Conservation (phyloP, 2,113 vertebrate species). For the Myiopsitta monachus region DNA sequence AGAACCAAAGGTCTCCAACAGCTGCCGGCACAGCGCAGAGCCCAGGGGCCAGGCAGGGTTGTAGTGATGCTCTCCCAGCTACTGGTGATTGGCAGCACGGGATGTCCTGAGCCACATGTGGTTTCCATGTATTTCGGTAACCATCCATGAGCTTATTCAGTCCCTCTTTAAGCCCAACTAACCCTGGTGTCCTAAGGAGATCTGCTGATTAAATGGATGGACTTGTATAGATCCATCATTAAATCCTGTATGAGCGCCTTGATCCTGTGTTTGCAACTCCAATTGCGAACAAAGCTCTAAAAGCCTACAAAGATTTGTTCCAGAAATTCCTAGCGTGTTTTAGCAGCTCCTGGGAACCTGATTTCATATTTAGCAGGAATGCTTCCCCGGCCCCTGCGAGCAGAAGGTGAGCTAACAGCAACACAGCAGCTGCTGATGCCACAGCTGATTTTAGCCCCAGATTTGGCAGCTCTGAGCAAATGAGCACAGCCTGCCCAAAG, state of each 20-base stretch:
- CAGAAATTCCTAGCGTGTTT: not conserved
- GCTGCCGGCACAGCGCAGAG: not conserved
- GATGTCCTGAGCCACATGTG: rapidly evolving
- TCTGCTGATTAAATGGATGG: not conserved
- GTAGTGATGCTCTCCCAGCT: not conserved
- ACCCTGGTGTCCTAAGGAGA: not conserved
- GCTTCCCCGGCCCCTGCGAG: not conserved
- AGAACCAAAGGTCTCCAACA: not conserved
- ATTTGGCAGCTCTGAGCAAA: not conserved
- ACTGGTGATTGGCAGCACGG: not conserved
- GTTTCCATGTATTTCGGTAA: not conserved
- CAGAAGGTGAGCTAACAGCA: not conserved
- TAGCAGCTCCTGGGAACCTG: not conserved
- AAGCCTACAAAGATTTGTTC: not conserved
- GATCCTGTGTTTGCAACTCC: not conserved
- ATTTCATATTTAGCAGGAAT: not conserved
- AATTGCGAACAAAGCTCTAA: not conserved
- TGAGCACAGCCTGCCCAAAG: not conserved
- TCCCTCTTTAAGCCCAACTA: not conserved
- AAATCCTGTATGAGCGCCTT: rapidly evolving
- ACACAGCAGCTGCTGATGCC: not conserved
- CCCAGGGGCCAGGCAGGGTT: rapidly evolving
- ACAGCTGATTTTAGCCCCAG: not conserved
- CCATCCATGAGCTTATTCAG: not conserved
- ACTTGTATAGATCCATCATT: rapidly evolving